Evolutionary conservation across 2,113 vertebrate genomes (phyloP).

Genomic region (Macrotus californicus): DNA sequence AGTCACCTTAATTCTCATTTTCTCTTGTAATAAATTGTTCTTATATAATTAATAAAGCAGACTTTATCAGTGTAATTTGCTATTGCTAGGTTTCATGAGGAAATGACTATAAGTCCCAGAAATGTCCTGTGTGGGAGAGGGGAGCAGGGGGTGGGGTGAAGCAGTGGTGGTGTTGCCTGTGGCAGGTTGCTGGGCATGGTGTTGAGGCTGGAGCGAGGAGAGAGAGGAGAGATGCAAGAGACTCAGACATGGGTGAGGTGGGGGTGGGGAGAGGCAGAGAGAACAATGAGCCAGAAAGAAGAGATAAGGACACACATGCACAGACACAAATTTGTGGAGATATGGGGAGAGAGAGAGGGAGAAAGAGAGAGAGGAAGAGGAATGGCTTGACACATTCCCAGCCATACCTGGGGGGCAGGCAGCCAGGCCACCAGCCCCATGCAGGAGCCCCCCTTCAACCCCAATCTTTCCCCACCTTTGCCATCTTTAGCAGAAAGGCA

Average conservation of each 20-base stretch:
- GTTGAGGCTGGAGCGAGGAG: neutral
- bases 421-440: neutral
- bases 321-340: neutral
- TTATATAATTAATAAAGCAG: neutral
- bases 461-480: slow-evolving; percentile 28
- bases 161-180: neutral
- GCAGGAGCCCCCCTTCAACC: neutral
- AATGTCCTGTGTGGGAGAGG: neutral
- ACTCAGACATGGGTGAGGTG: neutral
- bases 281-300: neutral
- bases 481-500: slow-evolving; percentile 64
- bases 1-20: neutral
- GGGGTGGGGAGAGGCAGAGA: neutral
- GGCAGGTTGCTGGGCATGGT: neutral
- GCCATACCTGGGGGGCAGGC: neutral
- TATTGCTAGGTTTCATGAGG: neutral
- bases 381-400: neutral
- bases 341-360: neutral
- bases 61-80: neutral
- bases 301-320: neutral
- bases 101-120: neutral
- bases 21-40: neutral
- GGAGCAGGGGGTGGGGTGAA: neutral
- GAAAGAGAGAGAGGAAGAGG: neutral
- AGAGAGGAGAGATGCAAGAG: neutral